Evolutionary conservation across 2,888 invertebrate species (phyloP), one percentile per base, ranked within the genome.

Genomic region (Andrena flavipes): DNA sequence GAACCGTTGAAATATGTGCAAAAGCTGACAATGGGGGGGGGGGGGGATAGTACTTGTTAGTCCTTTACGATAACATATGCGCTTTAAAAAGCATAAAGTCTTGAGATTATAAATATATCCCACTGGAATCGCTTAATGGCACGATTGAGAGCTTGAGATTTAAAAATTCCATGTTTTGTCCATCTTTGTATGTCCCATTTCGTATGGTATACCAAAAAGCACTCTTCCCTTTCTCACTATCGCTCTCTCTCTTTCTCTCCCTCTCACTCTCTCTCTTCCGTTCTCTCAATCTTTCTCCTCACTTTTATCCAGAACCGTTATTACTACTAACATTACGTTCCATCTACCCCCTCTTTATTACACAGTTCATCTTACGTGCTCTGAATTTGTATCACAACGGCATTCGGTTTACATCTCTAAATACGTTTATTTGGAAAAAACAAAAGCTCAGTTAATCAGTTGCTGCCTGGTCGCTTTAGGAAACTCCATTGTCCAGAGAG

Each of bases 1-100:
- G 88, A 87, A 87, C 83, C 78, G 80, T 86, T 88, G 88, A 89
- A 89, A 89, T 87, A 86, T 88, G 84, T 89, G 88, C 89, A 89
- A 82, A 76, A 85, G 86, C 84, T 80, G 85, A 87, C 82, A 82
- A 82, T 79, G 81, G 83, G 81, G 76, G 70, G 79, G 69, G 30
- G 82, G 76, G 78, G 72, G 77, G 69, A 82, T 75, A 82, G 83
- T 83, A 83, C 51, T 81, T 63, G 49, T 80, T 83, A 83, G 73
- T 77, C 84, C 72, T 83, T 86, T 82, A 85, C 76, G 74, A 80
- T 85, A 88, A 86, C 82, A 80, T 86, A 84, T 82, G 74, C 84
- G 79, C 84, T 88, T 82, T 80, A 69, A 82, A 88, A 88, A 88
- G 88, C 88, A 87, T 88, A 87, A 86, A 87, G 80, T 85, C 79